Evolutionary conservation across 2,797 vertebrate genomes (phyloP).

Genomic region (Falco concolor): DNA sequence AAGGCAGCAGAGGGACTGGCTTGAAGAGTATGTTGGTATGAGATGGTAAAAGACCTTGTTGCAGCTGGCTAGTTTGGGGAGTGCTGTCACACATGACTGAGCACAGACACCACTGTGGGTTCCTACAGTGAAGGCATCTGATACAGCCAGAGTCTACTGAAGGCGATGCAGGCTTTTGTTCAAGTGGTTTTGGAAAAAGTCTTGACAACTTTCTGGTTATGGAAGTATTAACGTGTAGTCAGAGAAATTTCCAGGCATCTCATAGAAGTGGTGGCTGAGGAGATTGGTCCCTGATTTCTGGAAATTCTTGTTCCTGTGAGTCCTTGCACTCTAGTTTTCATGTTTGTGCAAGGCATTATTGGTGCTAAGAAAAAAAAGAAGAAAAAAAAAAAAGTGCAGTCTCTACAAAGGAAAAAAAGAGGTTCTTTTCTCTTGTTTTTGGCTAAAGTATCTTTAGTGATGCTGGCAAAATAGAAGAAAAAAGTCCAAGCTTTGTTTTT

Average conservation of each 20-base stretch:
- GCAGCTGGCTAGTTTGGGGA: no score
- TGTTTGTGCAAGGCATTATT: not conserved
- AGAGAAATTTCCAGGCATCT: not conserved
- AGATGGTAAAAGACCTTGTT: no score
- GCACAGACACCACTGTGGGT: not conserved
- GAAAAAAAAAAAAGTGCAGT: not conserved
- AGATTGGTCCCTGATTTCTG: not conserved
- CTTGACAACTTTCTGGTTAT: not conserved
- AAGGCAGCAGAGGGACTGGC: no score
- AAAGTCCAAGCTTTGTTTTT: not conserved
- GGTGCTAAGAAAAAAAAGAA: not conserved
- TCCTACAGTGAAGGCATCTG: not conserved
- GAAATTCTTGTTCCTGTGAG: not conserved
- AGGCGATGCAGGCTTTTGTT: not conserved
- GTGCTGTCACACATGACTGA: no score
- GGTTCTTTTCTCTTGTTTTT: not conserved
- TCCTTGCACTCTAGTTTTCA: not conserved
- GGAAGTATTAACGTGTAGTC: fast-evolving
- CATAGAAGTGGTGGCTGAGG: not conserved
- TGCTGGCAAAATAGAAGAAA: not conserved
- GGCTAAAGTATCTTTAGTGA: not conserved
- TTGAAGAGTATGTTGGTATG: no score
- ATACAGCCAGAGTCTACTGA: not conserved
- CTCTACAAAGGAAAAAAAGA: not conserved
- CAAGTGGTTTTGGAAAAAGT: fast-evolving